Evolutionary conservation across 2,113 vertebrate species (phyloP).

Genomic region (Oncorhynchus tshawytscha): DNA sequence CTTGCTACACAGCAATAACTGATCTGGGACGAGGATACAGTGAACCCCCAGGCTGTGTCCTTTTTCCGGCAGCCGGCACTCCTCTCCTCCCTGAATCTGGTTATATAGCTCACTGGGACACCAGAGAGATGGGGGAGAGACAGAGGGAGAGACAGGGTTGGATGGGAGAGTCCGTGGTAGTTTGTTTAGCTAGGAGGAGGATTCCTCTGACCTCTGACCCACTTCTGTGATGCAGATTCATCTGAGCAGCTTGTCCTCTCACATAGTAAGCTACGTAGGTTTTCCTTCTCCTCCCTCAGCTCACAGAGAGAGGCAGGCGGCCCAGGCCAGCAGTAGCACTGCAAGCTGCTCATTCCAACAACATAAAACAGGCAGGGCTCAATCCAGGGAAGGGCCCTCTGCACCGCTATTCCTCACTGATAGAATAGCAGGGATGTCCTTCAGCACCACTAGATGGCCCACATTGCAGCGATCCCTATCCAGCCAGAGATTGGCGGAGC

Average conservation of each 20-base stretch:
- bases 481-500: too few relatives aligned
- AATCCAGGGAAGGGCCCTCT: too few relatives aligned
- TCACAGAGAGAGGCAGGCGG: background rate
- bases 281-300: background rate
- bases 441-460: too few relatives aligned
- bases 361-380: background rate
- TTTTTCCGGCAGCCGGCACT: background rate
- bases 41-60: background rate
- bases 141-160: background rate
- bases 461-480: too few relatives aligned
- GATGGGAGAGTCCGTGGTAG: background rate
- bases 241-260: background rate
- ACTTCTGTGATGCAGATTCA: constrained; percentile 16
- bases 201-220: background rate
- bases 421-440: too few relatives aligned
- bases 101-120: background rate
- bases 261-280: too few relatives aligned
- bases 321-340: background rate
- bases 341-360: background rate
- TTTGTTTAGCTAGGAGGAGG: background rate
- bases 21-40: too few relatives aligned
- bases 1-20: too few relatives aligned
- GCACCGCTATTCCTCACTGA: too few relatives aligned
- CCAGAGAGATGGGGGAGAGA: background rate
- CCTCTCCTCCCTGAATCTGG: background rate